These are phyloP conservation scores for Platalea minor DNA, from an alignment of 2,797 vertebrate genomes.

Conservation along the genomic window DNA sequence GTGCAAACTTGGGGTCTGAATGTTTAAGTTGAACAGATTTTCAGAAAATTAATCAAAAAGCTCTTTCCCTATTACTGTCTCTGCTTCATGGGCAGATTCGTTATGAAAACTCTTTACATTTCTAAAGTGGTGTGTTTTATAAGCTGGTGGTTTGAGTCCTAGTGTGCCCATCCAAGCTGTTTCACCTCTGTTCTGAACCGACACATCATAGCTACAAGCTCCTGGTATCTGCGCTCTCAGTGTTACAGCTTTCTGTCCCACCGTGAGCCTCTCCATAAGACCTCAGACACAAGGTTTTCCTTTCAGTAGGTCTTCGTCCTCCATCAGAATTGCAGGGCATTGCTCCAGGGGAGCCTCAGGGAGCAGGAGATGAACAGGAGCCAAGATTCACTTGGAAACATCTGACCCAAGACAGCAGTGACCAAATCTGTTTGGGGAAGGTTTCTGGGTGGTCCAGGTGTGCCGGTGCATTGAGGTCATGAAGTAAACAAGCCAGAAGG, in stretches of 20 bases:
- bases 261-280: not conserved
- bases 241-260: not conserved
- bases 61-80: not conserved
- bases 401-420: not conserved
- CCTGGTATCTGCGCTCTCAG: not conserved
- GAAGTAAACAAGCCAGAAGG: not conserved
- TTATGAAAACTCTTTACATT: not conserved
- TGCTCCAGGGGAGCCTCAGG: not conserved
- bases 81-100: not conserved
- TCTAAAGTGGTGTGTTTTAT: not conserved
- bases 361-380: not conserved
- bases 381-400: constrained; percentile 12
- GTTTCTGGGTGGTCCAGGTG: constrained; percentile 38
- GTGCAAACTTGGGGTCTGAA: not conserved
- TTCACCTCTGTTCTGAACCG: not conserved
- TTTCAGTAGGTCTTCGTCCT: not conserved
- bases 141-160: not conserved
- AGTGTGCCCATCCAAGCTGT: not conserved
- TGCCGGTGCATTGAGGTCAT: not conserved
- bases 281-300: not conserved
- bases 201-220: not conserved
- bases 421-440: not conserved
- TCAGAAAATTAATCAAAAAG: not conserved
- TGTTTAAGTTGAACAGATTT: not conserved
- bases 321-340: not conserved